These are phyloP conservation scores for Cottus gobio DNA, from an alignment of 2,113 vertebrate species.

Conservation along the genomic window DNA sequence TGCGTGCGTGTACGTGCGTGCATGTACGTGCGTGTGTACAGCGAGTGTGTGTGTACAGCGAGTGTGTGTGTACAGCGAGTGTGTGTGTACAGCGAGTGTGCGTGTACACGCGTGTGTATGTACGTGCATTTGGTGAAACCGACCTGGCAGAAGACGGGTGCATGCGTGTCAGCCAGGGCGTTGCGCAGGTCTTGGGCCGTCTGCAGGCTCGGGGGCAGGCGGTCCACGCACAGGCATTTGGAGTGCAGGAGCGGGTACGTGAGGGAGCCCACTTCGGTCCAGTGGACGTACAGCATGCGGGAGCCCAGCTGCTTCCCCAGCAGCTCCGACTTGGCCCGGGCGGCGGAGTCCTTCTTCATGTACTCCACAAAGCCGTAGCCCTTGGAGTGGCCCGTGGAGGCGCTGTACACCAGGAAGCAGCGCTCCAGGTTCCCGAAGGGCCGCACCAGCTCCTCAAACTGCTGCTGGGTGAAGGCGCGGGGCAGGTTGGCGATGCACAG, in stretches of 20 bases:
- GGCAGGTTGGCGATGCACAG: slow-evolving; percentile 94
- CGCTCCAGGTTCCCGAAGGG: slow-evolving; percentile 95
- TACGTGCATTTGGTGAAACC: no score
- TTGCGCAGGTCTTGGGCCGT: slow-evolving; percentile 84
- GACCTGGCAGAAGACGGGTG: slow-evolving; percentile 93
- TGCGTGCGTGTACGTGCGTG: no score
- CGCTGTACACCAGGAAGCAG: slow-evolving; percentile 92
- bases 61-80: no score
- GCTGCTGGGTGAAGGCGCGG: slow-evolving; percentile 87
- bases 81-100: no score
- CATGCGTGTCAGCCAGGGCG: slow-evolving; percentile 79
- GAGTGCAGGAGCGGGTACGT: slow-evolving; percentile 88
- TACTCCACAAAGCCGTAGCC: slow-evolving; percentile 96
- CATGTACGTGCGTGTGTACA: no score
- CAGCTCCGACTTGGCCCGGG: slow-evolving; percentile 92
- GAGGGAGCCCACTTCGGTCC: slow-evolving; percentile 92
- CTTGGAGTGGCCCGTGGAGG: slow-evolving; percentile 88
- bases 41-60: no score
- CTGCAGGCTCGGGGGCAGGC: slow-evolving; percentile 83
- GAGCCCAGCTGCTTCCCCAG: slow-evolving; percentile 92
- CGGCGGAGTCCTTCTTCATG: slow-evolving; percentile 96
- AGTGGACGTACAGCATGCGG: slow-evolving; percentile 93
- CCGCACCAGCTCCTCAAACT: slow-evolving; percentile 93
- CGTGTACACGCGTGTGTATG: no score
- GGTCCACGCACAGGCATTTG: slow-evolving; percentile 90